phyloP scores from a whole-genome alignment of 2,797 vertebrate genomes.

The Remorina albescens region DNA sequence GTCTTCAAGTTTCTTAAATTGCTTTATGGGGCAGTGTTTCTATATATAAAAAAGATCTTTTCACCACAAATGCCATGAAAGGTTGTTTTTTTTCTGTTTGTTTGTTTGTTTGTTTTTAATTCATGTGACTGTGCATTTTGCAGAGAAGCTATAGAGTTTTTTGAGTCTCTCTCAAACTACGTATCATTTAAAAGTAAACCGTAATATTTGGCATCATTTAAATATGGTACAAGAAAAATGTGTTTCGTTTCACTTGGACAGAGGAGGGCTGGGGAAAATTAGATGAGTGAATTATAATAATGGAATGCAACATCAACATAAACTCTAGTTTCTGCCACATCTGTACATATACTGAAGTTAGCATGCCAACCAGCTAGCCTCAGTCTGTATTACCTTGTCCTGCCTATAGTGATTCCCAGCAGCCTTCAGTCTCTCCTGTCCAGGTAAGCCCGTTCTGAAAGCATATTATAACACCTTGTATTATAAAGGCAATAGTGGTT shows the following conservation, averaged over 20 bases:
- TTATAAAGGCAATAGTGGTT: too few relatives aligned
- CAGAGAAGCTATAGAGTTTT: constrained; percentile 19
- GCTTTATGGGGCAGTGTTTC: constrained; percentile 63
- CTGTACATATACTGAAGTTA: too few relatives aligned
- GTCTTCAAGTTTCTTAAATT: constrained; percentile 64
- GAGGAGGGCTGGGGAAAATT: not conserved
- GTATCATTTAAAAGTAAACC: constrained; percentile 2
- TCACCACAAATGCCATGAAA: constrained; percentile 46
- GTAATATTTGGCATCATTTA: constrained; percentile 1
- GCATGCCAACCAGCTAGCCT: too few relatives aligned
- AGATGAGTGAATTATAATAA: too few relatives aligned
- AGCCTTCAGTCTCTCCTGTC: too few relatives aligned
- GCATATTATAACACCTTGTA: too few relatives aligned
- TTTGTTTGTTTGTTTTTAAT: too few relatives aligned
- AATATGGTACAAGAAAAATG: constrained; percentile 1
- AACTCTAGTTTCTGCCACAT: too few relatives aligned
- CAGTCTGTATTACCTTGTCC: not conserved
- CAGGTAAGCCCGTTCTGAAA: too few relatives aligned
- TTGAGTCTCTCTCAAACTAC: constrained; percentile 1
- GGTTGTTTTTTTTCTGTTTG: too few relatives aligned
- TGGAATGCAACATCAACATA: not conserved
- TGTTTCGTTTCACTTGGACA: not conserved
- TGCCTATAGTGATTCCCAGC: too few relatives aligned
- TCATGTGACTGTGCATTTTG: constrained; percentile 35
- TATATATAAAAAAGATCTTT: constrained; percentile 60